Percentiles rank a stretch among this genome's conserved stretches.
These are phyloP conservation scores for Thermophis baileyi DNA, from an alignment of 2,113 vertebrate genomes.

Conservation along the genomic window DNA sequence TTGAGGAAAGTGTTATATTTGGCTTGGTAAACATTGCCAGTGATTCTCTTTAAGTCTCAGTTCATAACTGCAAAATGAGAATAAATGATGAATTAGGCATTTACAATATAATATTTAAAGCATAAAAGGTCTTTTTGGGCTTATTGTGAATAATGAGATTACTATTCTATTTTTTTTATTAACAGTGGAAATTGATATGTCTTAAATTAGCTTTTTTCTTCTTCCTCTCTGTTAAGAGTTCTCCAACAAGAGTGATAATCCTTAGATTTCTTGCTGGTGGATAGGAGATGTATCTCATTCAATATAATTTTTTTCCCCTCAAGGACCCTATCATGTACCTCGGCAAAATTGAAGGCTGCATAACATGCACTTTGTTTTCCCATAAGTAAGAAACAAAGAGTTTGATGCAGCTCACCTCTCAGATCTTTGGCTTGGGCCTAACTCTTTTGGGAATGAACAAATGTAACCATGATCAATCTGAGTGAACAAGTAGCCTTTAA, in stretches of 20 bases:
- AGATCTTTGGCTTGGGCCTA: background rate
- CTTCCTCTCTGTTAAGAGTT: background rate
- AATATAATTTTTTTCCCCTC: background rate
- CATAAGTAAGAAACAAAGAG: background rate
- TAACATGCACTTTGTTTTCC: background rate
- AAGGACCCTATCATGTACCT: background rate
- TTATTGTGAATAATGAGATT: background rate
- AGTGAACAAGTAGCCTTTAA: background rate
- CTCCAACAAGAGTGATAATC: background rate
- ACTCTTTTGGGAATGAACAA: background rate
- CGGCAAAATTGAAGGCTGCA: background rate
- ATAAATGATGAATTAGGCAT: background rate
- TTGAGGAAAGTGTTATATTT: background rate
- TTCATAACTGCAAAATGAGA: background rate
- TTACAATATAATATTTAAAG: background rate
- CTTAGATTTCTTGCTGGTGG: background rate
- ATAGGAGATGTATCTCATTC: background rate
- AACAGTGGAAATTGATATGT: background rate
- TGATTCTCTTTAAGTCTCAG: background rate
- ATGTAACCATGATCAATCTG: background rate
- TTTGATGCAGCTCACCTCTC: background rate
- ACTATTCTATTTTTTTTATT: background rate
- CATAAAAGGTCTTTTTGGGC: background rate
- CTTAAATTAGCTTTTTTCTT: background rate
- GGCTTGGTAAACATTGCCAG: background rate